Conservation (phyloP, 2,888 invertebrate genomes). For the Cephus nigrinus region DNA sequence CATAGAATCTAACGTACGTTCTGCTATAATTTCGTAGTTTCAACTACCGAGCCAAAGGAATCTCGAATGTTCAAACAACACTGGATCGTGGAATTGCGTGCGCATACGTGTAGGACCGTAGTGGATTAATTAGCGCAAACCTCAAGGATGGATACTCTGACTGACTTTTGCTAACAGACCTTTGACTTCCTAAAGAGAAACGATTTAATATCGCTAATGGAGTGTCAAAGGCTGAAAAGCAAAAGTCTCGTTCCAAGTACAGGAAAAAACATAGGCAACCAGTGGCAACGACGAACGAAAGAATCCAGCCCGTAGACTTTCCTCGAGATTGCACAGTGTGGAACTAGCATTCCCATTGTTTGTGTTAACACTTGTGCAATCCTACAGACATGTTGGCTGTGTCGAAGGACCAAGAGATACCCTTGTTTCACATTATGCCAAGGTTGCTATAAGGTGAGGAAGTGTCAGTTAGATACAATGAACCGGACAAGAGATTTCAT, state of each 20-base stretch:
- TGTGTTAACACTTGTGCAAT: slow-evolving; percentile 8
- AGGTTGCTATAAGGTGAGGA: slow-evolving; percentile 7
- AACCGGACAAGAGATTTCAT: not conserved
- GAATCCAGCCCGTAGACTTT: not conserved
- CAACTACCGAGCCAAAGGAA: not conserved
- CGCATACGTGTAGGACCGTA: not conserved
- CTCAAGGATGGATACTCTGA: not conserved
- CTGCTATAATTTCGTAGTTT: not conserved
- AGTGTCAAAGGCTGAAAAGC: not conserved
- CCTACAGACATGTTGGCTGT: slow-evolving; percentile 52
- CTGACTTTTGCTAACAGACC: not conserved
- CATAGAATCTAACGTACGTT: not conserved
- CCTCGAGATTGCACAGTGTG: not conserved
- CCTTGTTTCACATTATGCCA: slow-evolving; percentile 52
- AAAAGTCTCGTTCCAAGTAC: not conserved
- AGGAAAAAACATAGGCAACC: not conserved
- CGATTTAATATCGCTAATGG: not conserved
- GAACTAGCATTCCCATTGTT: slow-evolving; percentile 5
- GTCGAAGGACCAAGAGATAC: slow-evolving; percentile 51
- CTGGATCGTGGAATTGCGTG: not conserved
- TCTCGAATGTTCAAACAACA: not conserved
- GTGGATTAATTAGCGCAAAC: not conserved
- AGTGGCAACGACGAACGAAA: not conserved
- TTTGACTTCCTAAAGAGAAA: not conserved
- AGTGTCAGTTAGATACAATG: not conserved